Percentiles rank a stretch among this genome's conserved stretches.
phyloP scores from a whole-genome alignment of 1,140 invertebrate species.

The Bombus ignitus region DNA sequence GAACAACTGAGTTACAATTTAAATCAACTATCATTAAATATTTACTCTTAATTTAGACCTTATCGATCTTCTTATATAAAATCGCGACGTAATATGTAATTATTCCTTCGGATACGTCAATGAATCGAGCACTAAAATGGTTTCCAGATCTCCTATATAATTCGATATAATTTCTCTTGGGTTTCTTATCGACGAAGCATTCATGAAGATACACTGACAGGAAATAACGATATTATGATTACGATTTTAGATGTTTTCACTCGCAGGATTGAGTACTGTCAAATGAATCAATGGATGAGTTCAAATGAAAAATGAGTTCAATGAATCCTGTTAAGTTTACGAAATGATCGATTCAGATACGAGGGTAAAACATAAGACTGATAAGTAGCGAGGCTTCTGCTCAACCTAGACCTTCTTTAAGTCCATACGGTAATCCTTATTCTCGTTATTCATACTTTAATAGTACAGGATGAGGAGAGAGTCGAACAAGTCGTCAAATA shows the following conservation, averaged over 20 bases:
- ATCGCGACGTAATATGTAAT: neutral
- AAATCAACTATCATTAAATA: neutral
- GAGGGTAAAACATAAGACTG: conserved; percentile 7
- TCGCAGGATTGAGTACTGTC: too few species aligned
- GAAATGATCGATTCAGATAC: conserved; percentile 26
- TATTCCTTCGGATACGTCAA: neutral
- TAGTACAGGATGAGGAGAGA: neutral
- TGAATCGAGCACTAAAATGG: neutral
- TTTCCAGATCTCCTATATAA: neutral
- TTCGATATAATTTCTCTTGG: neutral
- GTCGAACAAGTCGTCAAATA: neutral
- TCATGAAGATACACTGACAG: neutral
- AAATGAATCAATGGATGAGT: too few species aligned
- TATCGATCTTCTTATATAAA: neutral
- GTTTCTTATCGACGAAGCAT: neutral
- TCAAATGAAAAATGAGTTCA: neutral
- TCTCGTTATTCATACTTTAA: neutral
- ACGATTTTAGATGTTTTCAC: too few species aligned
- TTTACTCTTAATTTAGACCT: neutral
- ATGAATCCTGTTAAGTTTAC: conserved; percentile 30
- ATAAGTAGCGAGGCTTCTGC: conserved; percentile 26
- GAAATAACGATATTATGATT: neutral
- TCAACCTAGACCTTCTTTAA: conserved; percentile 33
- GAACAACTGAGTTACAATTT: too few species aligned
- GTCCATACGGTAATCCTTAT: neutral